A percentile compares a stretch with the other conserved stretches of the same genome.
phyloP scores from a whole-genome alignment of 2,888 invertebrate species.

The Cetonia aurata region DNA sequence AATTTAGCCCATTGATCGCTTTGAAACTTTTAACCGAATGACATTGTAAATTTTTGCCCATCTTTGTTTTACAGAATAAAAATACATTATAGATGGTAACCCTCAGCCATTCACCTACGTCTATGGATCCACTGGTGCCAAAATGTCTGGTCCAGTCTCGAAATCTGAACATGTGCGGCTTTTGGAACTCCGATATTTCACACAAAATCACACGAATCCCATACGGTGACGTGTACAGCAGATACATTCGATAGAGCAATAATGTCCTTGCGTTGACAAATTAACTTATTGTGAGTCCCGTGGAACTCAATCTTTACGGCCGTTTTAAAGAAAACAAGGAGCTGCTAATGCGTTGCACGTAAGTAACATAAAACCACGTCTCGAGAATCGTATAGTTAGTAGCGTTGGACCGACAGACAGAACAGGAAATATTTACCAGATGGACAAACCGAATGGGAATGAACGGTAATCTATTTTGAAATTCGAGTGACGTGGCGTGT shows the following conservation, averaged over 20 bases:
- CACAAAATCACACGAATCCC: background rate
- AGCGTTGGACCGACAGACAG: background rate
- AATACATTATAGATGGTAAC: background rate
- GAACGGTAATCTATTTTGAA: background rate
- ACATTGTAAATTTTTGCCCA: too few species aligned
- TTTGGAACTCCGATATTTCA: conserved; percentile 30
- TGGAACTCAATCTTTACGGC: conserved; percentile 47
- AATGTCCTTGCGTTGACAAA: conserved; percentile 51
- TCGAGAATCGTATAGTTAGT: conserved; percentile 4
- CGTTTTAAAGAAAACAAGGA: conserved; percentile 43
- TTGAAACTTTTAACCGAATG: too few species aligned
- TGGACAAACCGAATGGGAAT: background rate
- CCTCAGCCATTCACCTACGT: conserved; percentile 31
- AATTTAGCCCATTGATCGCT: too few species aligned
- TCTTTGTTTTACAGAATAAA: too few species aligned
- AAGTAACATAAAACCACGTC: conserved; percentile 34
- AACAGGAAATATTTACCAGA: conserved; percentile 36
- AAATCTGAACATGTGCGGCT: conserved; percentile 47
- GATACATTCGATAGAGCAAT: conserved; percentile 12
- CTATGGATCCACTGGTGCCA: conserved; percentile 45
- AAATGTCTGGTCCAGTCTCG: conserved; percentile 47
- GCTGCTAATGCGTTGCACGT: conserved; percentile 34
- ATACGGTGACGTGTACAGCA: too few species aligned
- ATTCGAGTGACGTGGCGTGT: background rate
- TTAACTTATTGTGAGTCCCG: conserved; percentile 53